These are phyloP conservation scores for Telmatochromis brachygnathus DNA, from an alignment of 2,113 vertebrate genomes.

Conservation along the genomic window DNA sequence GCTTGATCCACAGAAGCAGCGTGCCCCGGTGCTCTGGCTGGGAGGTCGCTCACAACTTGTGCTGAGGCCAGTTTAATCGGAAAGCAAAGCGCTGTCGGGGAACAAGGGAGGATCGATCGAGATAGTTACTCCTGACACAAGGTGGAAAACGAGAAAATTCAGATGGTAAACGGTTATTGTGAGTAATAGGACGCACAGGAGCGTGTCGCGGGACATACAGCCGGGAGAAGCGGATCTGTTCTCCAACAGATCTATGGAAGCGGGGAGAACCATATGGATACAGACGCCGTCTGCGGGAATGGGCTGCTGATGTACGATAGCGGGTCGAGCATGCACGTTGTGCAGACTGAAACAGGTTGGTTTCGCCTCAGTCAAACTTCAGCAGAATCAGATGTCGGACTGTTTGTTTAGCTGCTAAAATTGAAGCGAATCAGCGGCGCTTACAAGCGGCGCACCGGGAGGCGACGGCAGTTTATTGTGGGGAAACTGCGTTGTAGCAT, in stretches of 20 bases:
- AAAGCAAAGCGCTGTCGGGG: neutral
- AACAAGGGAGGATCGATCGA: neutral
- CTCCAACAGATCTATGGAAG: conserved; percentile 4
- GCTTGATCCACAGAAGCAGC: neutral
- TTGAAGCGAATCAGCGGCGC: conserved; percentile 4
- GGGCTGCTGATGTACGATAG: conserved; percentile 15
- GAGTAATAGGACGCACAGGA: neutral
- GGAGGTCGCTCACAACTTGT: conserved; percentile 38
- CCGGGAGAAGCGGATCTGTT: neutral
- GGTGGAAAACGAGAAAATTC: neutral
- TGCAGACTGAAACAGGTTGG: conserved; percentile 33
- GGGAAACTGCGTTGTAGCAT: neutral
- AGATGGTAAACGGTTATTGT: neutral
- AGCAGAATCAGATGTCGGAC: conserved; percentile 9
- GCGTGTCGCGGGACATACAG: neutral
- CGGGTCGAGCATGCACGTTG: conserved; percentile 6
- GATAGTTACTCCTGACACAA: neutral
- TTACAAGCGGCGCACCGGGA: conserved; percentile 15
- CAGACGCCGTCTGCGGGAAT: neutral
- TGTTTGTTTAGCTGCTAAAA: neutral
- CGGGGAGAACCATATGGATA: conserved; percentile 4
- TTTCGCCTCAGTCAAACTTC: conserved; percentile 46
- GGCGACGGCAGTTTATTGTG: conserved; percentile 14
- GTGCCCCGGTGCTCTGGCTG: neutral
- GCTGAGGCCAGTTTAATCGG: neutral